Conservation (phyloP, 2,113 vertebrate genomes). For the Stigmatopora argus region DNA sequence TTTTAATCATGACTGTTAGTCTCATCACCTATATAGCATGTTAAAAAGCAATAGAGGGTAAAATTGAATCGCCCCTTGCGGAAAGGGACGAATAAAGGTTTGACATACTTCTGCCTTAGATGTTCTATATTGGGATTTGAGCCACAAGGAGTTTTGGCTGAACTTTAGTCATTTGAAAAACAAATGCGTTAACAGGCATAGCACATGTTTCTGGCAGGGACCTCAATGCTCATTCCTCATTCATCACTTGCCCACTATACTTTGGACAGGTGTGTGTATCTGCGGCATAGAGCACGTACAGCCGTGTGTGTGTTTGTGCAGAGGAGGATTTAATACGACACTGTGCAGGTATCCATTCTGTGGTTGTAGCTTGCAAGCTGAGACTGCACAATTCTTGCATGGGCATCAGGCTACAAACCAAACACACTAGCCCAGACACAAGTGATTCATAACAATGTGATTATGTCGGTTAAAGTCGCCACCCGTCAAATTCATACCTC, state of each 20-base stretch:
- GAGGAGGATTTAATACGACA: slow-evolving; percentile 8
- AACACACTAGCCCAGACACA: slow-evolving; percentile 36
- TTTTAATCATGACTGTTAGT: background rate
- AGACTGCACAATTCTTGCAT: slow-evolving; percentile 28
- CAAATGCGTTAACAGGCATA: slow-evolving; percentile 46
- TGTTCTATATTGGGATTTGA: slow-evolving; percentile 29
- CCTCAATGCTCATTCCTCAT: slow-evolving; percentile 38
- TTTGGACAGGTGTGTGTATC: slow-evolving; percentile 52
- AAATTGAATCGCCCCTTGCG: background rate
- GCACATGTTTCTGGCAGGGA: slow-evolving; percentile 45
- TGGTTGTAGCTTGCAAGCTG: slow-evolving; percentile 23
- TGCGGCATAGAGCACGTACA: slow-evolving; percentile 31
- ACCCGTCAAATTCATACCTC: slow-evolving; percentile 16
- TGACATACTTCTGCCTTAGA: slow-evolving; percentile 46
- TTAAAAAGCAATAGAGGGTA: slow-evolving; percentile 8
- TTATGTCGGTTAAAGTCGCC: slow-evolving; percentile 38
- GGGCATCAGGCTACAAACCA: slow-evolving; percentile 42
- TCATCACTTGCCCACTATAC: slow-evolving; percentile 21
- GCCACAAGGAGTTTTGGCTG: slow-evolving; percentile 46
- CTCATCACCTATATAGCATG: slow-evolving; percentile 10
- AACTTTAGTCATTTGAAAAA: slow-evolving; percentile 52
- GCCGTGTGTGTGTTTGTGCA: slow-evolving; percentile 13
- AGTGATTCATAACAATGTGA: slow-evolving; percentile 34
- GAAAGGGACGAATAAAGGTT: background rate
- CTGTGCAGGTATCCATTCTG: slow-evolving; percentile 50